These are phyloP conservation scores for Aplodontia rufa DNA, from an alignment of 2,113 vertebrate species.

Conservation along the genomic window DNA sequence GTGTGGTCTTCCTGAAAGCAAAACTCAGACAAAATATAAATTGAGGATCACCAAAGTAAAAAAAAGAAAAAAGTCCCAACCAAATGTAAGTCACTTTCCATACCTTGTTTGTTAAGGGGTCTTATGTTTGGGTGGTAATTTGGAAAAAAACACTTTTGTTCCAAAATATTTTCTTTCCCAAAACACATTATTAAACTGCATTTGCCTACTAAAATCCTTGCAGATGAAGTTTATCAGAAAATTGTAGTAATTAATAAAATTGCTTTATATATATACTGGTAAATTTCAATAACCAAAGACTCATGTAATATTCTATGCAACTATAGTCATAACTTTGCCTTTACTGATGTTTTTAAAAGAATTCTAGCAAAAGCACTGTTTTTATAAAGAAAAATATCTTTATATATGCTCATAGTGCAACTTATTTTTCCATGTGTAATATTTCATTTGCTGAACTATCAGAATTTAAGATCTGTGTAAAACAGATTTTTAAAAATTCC, in stretches of 20 bases:
- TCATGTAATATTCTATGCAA: too few relatives aligned
- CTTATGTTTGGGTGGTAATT: background rate
- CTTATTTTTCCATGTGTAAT: too few relatives aligned
- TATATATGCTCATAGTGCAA: too few relatives aligned
- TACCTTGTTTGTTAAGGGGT: background rate
- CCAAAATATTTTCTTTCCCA: background rate
- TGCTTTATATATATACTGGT: background rate
- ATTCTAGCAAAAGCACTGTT: too few relatives aligned
- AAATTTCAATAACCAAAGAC: background rate
- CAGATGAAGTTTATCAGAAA: background rate
- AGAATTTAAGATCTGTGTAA: too few relatives aligned
- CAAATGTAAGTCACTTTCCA: background rate
- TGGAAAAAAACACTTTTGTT: background rate
- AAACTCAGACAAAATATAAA: background rate
- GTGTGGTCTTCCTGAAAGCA: background rate
- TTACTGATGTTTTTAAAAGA: too few relatives aligned
- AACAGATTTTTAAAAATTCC: too few relatives aligned
- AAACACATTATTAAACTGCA: slow-evolving; percentile 1
- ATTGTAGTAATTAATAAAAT: background rate
- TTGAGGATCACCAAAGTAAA: background rate
- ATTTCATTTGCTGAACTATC: too few relatives aligned
- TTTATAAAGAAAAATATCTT: too few relatives aligned
- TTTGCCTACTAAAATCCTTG: background rate
- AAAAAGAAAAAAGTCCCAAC: background rate
- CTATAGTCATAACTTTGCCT: too few relatives aligned